A percentile compares a stretch with the other conserved stretches of the same genome.
phyloP scores from a whole-genome alignment of 2,888 invertebrate species.

The Asteroscopus sphinx region DNA sequence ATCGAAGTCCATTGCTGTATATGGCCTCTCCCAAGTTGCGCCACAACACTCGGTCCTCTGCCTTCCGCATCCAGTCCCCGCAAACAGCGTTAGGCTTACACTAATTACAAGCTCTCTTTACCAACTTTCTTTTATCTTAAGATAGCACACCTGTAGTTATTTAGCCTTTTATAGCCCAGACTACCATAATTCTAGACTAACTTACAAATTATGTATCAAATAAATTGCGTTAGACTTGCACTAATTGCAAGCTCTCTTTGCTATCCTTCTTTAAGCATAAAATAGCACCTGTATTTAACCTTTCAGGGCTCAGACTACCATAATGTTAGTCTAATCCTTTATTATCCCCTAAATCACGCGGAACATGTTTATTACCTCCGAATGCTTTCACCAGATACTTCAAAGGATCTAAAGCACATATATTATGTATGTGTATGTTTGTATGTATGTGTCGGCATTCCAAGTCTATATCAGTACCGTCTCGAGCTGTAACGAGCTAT shows the following conservation, averaged over 20 bases:
- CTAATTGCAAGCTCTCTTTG: too few species aligned
- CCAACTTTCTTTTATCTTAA: too few species aligned
- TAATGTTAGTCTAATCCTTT: conserved; percentile 34
- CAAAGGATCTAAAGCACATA: conserved; percentile 44
- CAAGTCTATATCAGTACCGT: conserved; percentile 62
- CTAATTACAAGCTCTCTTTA: too few species aligned
- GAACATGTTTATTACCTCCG: conserved; percentile 44
- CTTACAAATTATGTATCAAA: too few species aligned
- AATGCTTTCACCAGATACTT: conserved; percentile 51
- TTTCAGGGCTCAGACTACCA: neutral
- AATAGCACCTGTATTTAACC: neutral
- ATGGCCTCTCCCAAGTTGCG: too few species aligned
- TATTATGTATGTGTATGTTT: conserved; percentile 17
- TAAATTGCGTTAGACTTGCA: too few species aligned
- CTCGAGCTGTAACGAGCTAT: conserved; percentile 51
- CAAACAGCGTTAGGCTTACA: too few species aligned
- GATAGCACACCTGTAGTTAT: neutral
- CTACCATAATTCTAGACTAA: conserved; percentile 19
- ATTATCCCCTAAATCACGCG: conserved; percentile 49
- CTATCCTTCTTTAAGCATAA: too few species aligned
- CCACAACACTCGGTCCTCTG: too few species aligned
- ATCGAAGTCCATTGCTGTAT: too few species aligned
- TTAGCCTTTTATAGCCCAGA: neutral
- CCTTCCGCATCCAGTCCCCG: too few species aligned
- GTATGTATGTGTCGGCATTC: conserved; percentile 45